These are phyloP conservation scores for Temnopleurus reevesii DNA, from an alignment of 53 echinoderm and acorn worm genomes.

Conservation along the genomic window DNA sequence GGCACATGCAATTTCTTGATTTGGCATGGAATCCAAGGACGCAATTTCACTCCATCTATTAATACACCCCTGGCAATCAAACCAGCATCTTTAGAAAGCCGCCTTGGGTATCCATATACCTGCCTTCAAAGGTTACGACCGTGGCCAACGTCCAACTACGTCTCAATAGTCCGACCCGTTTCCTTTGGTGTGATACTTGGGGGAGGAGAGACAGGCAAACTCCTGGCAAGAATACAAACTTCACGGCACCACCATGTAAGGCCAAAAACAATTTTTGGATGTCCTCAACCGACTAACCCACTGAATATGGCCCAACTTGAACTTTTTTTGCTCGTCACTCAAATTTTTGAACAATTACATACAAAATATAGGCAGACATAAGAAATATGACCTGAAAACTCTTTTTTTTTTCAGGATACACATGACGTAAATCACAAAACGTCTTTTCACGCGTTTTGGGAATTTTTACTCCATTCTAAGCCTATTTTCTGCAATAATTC, in stretches of 20 bases:
- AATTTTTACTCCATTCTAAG: too few relatives aligned
- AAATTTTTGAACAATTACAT: too few relatives aligned
- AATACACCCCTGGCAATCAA: slow-evolving; percentile 15
- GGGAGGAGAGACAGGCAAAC: slow-evolving; percentile 2
- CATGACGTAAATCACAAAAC: too few relatives aligned
- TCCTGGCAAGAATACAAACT: slow-evolving; percentile 10
- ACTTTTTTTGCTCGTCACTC: too few relatives aligned
- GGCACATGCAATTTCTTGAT: slow-evolving; percentile 7
- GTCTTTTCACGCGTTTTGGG: too few relatives aligned
- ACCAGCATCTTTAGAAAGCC: not conserved
- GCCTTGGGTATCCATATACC: not conserved
- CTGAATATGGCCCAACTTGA: too few relatives aligned
- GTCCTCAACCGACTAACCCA: too few relatives aligned
- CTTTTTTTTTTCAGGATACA: too few relatives aligned
- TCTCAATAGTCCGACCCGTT: not conserved
- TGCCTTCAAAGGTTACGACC: not conserved
- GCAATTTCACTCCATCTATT: slow-evolving; percentile 24
- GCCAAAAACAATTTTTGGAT: too few relatives aligned
- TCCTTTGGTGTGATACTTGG: not conserved
- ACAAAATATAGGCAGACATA: too few relatives aligned
- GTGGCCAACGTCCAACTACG: slow-evolving; percentile 14
- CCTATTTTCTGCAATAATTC: too few relatives aligned
- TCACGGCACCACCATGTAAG: not conserved
- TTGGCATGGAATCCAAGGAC: slow-evolving; percentile 17
- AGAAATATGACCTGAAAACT: too few relatives aligned